Base-by-base conservation (phyloP, 1,140 invertebrate genomes). In the Cotesia typhae region DNA sequence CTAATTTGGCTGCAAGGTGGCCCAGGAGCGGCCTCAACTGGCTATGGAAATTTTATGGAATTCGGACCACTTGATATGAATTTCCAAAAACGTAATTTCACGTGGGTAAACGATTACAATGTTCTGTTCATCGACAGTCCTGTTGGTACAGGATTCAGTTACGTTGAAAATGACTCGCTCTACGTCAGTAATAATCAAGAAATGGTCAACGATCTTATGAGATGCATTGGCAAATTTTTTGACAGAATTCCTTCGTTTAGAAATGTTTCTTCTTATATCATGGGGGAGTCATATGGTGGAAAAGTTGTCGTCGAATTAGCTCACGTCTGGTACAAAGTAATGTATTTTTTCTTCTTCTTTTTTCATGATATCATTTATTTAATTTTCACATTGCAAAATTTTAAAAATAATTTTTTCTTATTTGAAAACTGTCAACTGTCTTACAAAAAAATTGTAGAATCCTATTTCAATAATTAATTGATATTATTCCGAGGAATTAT, bases 121-220 rank as follows among this genome's bases (percentile, higher is more conserved):
- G 88, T 97, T 3, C 78, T 96, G 1, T 96, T 96, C 80, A 90
- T 96, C 17, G 95, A 97, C 79, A 96, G 94, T 83, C 95, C 95
- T 1, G 94, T 97, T 4, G 95, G 95, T 1, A 90, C 93, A 14
- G 95, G 95, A 1, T 97, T 90, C 82, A 96, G 94, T 84, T 95
- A 95, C 79, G 92, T 92, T 0, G 91, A 92, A 82, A 87, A 71
- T 71, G 78, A 1, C 77, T 76, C 12, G 82, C 87, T 20, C 86
- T 91, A 53, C 89, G 90, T 3, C 90, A 85, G 3, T 90, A 91
- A 74, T 0, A 95, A 95, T 74, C 83, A 86, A 35, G 86, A 94
- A 87, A 95, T 96, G 17, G 94, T 92, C 1, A 61, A 82, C 10
- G 95, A 97, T 87, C 90, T 97, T 66, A 84, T 96, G 0, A 88